Conservation (phyloP, 2,888 invertebrate species). For the Melinaea marsaeus region DNA sequence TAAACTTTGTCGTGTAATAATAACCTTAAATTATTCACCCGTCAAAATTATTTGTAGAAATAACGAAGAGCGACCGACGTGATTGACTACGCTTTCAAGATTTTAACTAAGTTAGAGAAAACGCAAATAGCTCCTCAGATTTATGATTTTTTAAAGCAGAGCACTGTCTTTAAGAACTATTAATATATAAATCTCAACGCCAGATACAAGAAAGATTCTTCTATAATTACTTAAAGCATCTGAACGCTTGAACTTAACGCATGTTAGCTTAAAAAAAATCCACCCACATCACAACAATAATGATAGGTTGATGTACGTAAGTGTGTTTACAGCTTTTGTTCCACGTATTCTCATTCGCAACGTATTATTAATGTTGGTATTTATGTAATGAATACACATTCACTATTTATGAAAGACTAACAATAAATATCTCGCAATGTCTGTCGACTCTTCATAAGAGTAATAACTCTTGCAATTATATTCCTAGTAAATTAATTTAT, state of each 20-base stretch:
- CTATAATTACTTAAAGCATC: conserved; percentile 5
- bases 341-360: conserved; percentile 38
- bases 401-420: conserved; percentile 19
- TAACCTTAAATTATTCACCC: conserved; percentile 9
- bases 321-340: conserved; percentile 44
- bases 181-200: conserved; percentile 1
- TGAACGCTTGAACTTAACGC: conserved; percentile 6
- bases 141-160: conserved; percentile 16
- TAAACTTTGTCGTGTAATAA: conserved; percentile 11
- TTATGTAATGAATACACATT: conserved; percentile 37
- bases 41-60: conserved; percentile 18
- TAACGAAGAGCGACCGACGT: conserved; percentile 18
- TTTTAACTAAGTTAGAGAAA: conserved; percentile 16
- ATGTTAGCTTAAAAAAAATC: conserved; percentile 12
- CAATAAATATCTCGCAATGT: conserved; percentile 5
- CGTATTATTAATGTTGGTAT: conserved; percentile 50
- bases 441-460: background rate
- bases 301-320: conserved; percentile 30
- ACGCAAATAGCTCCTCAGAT: conserved; percentile 14
- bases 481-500: background rate
- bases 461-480: conserved; percentile 3
- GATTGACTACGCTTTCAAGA: conserved; percentile 16
- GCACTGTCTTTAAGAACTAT: conserved; percentile 12
- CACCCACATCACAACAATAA: conserved; percentile 24
- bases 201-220: background rate